Evolutionary conservation across 2,888 invertebrate genomes (phyloP).

Genomic region (Morpho helenor): DNA sequence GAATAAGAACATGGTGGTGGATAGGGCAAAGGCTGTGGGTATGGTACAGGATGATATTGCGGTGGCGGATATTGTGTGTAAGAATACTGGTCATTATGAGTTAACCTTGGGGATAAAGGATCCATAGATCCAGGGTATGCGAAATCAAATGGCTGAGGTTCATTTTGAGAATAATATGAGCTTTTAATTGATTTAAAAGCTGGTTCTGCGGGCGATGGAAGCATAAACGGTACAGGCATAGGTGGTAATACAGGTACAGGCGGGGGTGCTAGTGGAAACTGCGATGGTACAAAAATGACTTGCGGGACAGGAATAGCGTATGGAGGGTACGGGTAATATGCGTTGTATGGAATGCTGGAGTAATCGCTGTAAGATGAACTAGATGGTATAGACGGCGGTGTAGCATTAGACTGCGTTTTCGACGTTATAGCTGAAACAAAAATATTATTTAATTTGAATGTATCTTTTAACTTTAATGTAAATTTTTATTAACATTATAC

Average conservation of each 20-base stretch:
- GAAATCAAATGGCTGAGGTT: slow-evolving; percentile 16
- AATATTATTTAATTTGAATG: neutral
- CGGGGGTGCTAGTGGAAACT: slow-evolving; percentile 34
- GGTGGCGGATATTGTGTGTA: slow-evolving; percentile 27
- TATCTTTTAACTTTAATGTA: no score
- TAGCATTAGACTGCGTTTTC: slow-evolving; percentile 7
- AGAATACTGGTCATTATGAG: slow-evolving; percentile 13
- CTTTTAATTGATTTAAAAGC: slow-evolving; percentile 5
- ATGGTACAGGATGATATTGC: slow-evolving; percentile 15
- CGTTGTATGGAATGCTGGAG: slow-evolving; percentile 29
- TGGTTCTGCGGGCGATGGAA: slow-evolving; percentile 19
- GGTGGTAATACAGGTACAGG: slow-evolving; percentile 18
- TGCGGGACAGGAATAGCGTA: slow-evolving; percentile 32
- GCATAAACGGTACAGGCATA: slow-evolving; percentile 25
- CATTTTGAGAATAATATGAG: slow-evolving; percentile 12
- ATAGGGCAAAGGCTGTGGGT: slow-evolving; percentile 7
- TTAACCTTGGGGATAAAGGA: slow-evolving; percentile 10
- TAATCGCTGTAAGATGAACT: slow-evolving; percentile 7
- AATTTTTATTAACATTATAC: neutral
- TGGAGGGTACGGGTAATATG: slow-evolving; percentile 29
- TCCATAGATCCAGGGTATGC: slow-evolving; percentile 1
- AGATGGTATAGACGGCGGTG: slow-evolving; percentile 6
- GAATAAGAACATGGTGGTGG: slow-evolving; percentile 18
- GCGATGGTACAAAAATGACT: slow-evolving; percentile 43
- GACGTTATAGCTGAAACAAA: slow-evolving; percentile 17